Conservation (phyloP, 2,797 vertebrate species). For the Hydrophis major region DNA sequence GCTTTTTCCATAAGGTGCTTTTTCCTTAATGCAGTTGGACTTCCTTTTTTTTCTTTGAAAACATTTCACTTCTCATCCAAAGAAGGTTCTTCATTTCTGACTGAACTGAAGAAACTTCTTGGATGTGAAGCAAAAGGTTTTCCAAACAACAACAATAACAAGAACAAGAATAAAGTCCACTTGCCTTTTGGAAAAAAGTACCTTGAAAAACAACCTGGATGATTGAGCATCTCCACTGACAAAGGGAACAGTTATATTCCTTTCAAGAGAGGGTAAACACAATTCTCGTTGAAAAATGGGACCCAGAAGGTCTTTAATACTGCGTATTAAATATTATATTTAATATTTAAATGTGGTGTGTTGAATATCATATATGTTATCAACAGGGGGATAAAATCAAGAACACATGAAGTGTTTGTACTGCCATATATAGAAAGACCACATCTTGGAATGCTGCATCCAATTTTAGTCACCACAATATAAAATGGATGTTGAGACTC, state of each 20-base stretch:
- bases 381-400: not conserved
- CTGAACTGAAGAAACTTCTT: too few relatives aligned
- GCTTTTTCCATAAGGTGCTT: too few relatives aligned
- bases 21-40: too few relatives aligned
- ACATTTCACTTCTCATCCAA: too few relatives aligned
- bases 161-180: too few relatives aligned
- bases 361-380: not conserved
- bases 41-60: too few relatives aligned
- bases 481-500: not conserved
- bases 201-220: not conserved
- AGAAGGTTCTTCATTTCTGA: too few relatives aligned
- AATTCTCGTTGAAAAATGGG: not conserved
- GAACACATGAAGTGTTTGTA: not conserved
- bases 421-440: not conserved
- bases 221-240: not conserved
- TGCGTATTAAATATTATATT: not conserved
- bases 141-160: too few relatives aligned
- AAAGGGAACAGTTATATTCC: not conserved
- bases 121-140: too few relatives aligned
- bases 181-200: too few relatives aligned
- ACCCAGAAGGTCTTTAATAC: not conserved
- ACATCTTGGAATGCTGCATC: not conserved
- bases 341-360: too few relatives aligned
- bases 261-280: not conserved
- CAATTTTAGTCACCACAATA: not conserved